Conservation (phyloP, 2,113 vertebrate species). For the Rhinolophus sinicus region DNA sequence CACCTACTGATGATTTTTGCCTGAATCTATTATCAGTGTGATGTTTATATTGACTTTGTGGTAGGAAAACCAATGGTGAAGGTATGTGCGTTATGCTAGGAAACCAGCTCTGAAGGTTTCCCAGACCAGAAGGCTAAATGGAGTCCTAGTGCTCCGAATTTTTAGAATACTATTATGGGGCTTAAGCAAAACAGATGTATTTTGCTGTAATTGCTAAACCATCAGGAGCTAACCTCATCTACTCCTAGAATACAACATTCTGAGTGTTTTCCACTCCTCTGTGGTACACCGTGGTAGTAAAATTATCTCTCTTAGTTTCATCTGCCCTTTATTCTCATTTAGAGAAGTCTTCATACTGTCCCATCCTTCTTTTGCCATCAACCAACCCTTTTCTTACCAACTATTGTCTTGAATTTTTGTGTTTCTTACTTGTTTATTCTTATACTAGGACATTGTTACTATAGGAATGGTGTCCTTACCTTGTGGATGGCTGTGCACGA, state of each 20-base stretch:
- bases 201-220: not conserved
- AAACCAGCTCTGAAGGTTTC: not conserved
- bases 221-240: not conserved
- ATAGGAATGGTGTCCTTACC: slow-evolving; percentile 96
- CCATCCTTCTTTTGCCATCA: fast-evolving
- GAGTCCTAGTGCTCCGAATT: not conserved
- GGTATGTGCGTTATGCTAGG: not conserved
- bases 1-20: not conserved
- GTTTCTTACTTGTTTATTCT: not conserved
- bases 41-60: not conserved
- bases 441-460: slow-evolving; percentile 92
- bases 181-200: not conserved
- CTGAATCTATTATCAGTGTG: not conserved
- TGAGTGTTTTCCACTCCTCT: not conserved
- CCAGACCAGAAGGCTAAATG: not conserved
- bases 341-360: not conserved
- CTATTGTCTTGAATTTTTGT: not conserved
- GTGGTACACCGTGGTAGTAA: too few relatives aligned
- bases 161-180: not conserved
- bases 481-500: slow-evolving; percentile 95
- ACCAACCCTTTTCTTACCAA: not conserved
- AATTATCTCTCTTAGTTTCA: fast-evolving
- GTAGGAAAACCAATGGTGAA: not conserved
- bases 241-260: not conserved
- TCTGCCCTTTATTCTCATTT: too few relatives aligned